Base-by-base conservation (phyloP, 2,797 vertebrate genomes). In the Taeniopygia guttata region DNA sequence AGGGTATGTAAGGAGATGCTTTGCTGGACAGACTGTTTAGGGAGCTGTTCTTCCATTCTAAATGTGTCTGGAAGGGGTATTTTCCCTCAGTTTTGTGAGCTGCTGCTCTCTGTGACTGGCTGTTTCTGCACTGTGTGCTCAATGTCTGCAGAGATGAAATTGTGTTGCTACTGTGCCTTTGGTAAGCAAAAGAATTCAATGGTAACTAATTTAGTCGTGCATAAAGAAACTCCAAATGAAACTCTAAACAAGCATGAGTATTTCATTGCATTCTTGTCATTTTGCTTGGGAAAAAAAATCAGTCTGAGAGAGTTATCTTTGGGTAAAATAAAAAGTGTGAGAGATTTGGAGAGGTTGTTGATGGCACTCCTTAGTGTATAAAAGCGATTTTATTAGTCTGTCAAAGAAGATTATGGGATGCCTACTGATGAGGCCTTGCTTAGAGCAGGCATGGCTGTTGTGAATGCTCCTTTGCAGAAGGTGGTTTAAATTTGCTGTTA, bases 301-400 rank as follows among this genome's bases (percentile, higher is more conserved):
- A 3, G 27, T 48, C 70, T 81, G 51, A 81, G 83, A 73, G 75
- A 70, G 59, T 81, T 93, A 34, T 32, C 66, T 85, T 55, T 38
- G 48, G 55, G 11, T 87, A 75, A 94, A 91, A 84, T 67, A 83
- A 84, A 64, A 95, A 80, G 68, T 79, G 48, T 69, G 82, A 83
- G 64, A 43, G 30, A 38, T 89, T 75, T 5, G 1, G 58, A 74
- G 69, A 48, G 72, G 58, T 69, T 64, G 87, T 62, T 88, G 73
- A 73, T 91, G 69, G 62, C 54, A 84, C 73, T 94, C 67, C 90
- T 90, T 55, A 69, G 89, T n/a, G n/a, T n/a, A n/a, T n/a, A 90
- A 95, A 77, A 86, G 36, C 48, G 34, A 69, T 92, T 94, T 87
- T 84, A 40, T 78, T 69, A 76, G 67, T 30, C 80, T 92, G 70